A percentile compares a stretch with the other conserved stretches of the same genome.
Evolutionary conservation across 2,113 vertebrate genomes (phyloP).

Genomic region (Onychostoma macrolepis): DNA sequence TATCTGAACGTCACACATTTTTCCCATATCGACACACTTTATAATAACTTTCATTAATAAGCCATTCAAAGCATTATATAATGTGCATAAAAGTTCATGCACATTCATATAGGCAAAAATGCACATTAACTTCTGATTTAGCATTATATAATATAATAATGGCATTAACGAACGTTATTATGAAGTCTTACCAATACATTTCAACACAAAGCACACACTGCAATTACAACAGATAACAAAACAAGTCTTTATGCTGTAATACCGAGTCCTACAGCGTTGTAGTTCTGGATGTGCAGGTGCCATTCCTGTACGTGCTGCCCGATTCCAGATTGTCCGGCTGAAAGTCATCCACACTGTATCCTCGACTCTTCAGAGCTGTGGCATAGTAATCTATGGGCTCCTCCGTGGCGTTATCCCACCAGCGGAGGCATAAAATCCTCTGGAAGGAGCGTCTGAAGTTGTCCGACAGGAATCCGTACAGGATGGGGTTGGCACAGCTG

Average conservation of each 20-base stretch:
- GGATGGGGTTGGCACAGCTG: constrained; percentile 91
- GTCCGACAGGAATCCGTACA: constrained; percentile 91
- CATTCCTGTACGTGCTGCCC: constrained; percentile 82
- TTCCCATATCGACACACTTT: not conserved
- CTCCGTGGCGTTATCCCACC: constrained; percentile 88
- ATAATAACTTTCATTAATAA: not conserved
- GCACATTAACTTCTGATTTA: not conserved
- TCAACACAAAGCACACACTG: not conserved
- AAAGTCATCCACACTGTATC: constrained; percentile 87
- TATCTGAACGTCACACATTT: not conserved
- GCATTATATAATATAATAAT: not conserved
- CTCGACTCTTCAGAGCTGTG: constrained; percentile 88
- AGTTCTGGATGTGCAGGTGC: constrained; percentile 87
- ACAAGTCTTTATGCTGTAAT: not conserved
- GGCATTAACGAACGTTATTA: not conserved
- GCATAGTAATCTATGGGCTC: constrained; percentile 91
- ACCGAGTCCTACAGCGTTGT: constrained; percentile 61
- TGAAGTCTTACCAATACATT: constrained; percentile 5
- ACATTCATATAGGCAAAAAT: not conserved
- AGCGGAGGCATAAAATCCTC: constrained; percentile 86
- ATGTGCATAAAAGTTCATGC: not conserved
- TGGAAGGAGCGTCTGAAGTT: constrained; percentile 92
- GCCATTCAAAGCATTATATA: not conserved
- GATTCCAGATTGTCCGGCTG: constrained; percentile 84
- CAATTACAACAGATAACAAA: constrained; percentile 23